A percentile compares a stretch with the other conserved stretches of the same genome.
phyloP scores from a whole-genome alignment of 2,888 invertebrate species.

The Saturnia japonica region DNA sequence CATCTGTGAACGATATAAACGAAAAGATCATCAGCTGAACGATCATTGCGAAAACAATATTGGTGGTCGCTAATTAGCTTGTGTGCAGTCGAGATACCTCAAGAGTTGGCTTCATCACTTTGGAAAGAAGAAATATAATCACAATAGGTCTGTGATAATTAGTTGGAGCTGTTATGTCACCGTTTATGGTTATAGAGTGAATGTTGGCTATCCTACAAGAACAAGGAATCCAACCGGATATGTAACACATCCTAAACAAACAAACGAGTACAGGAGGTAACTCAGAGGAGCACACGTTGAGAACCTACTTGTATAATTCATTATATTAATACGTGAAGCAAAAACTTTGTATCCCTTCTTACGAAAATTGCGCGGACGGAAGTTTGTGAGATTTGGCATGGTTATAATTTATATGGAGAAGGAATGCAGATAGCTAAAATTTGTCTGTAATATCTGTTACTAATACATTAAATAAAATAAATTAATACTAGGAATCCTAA shows the following conservation, averaged over 20 bases:
- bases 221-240: background rate
- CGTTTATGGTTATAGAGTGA: background rate
- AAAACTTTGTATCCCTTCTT: no score
- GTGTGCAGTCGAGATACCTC: constrained; percentile 23
- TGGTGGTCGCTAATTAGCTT: constrained; percentile 26
- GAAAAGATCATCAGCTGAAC: constrained; percentile 25
- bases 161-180: background rate
- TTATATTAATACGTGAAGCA: no score
- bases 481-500: no score
- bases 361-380: no score
- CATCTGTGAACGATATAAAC: constrained; percentile 13
- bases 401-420: no score
- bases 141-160: background rate
- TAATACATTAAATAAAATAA: no score
- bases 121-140: constrained; percentile 20
- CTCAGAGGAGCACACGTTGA: background rate
- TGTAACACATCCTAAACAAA: background rate
- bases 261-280: background rate
- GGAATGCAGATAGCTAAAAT: no score
- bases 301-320: no score
- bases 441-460: no score
- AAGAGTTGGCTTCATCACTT: constrained; percentile 27
- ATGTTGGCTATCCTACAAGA: background rate
- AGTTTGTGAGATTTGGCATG: no score
- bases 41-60: constrained; percentile 24